These are phyloP conservation scores for Incurvaria masculella DNA, from an alignment of 2,888 invertebrate genomes.

Conservation along the genomic window DNA sequence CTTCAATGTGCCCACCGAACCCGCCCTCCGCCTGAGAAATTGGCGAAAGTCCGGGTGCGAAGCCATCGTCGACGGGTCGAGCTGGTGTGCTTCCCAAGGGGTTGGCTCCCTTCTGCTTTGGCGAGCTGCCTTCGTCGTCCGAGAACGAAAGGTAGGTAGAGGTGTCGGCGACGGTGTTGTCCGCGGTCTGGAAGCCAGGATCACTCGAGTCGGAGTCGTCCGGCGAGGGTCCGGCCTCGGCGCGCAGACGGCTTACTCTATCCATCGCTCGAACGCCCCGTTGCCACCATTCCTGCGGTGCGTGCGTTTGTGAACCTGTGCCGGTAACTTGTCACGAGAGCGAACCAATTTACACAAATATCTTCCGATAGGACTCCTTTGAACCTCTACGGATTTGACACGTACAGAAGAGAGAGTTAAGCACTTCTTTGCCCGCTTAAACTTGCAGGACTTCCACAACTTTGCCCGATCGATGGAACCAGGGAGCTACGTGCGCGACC, in stretches of 20 bases:
- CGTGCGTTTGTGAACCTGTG: too few relatives aligned
- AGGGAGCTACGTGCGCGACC: too few relatives aligned
- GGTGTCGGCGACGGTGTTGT: slow-evolving; percentile 28
- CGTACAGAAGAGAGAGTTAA: too few relatives aligned
- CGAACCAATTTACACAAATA: too few relatives aligned
- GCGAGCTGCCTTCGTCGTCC: slow-evolving; percentile 39
- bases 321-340: too few relatives aligned
- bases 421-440: too few relatives aligned
- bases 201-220: slow-evolving; percentile 29
- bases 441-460: too few relatives aligned
- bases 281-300: background rate
- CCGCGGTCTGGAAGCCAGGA: slow-evolving; percentile 37
- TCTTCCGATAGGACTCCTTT: too few relatives aligned
- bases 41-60: slow-evolving; percentile 37
- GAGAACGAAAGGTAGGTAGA: slow-evolving; percentile 48
- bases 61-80: slow-evolving; percentile 26
- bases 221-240: slow-evolving; percentile 32
- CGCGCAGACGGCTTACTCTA: slow-evolving; percentile 45
- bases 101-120: slow-evolving; percentile 32
- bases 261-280: slow-evolving; percentile 29
- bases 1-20: slow-evolving; percentile 47
- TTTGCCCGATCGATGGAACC: too few relatives aligned
- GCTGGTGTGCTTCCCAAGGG: slow-evolving; percentile 21
- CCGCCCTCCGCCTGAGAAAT: slow-evolving; percentile 39
- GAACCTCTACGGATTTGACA: too few relatives aligned